Evolutionary conservation across 2,888 invertebrate genomes (phyloP).

Genomic region (Drosophila quasianomalipes): DNA sequence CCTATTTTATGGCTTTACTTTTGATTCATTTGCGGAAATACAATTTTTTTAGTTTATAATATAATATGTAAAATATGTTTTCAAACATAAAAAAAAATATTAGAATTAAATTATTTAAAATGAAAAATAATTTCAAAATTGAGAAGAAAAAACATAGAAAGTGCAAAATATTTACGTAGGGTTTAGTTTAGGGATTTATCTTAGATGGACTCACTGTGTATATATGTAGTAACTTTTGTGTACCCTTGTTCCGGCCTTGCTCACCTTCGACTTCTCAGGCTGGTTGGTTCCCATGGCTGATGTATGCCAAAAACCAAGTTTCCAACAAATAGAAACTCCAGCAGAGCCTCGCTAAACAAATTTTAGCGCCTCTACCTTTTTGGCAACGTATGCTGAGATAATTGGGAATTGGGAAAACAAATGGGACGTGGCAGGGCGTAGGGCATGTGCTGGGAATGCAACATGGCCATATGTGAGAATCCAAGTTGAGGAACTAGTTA

Average conservation of each 20-base stretch:
- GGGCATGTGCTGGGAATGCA: constrained; percentile 22
- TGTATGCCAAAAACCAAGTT: constrained; percentile 13
- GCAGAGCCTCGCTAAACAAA: constrained; percentile 63
- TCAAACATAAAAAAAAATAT: not conserved
- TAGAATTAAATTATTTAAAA: not conserved
- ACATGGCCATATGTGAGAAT: constrained; percentile 52
- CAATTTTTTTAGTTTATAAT: not conserved
- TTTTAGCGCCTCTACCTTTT: constrained; percentile 70
- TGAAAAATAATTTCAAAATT: not conserved
- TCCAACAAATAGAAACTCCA: constrained; percentile 39
- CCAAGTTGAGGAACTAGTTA: constrained; percentile 6
- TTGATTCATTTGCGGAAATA: not conserved
- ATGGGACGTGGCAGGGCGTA: constrained; percentile 42
- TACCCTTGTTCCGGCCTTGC: constrained; percentile 22
- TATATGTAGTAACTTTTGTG: not conserved
- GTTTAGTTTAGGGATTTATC: not conserved
- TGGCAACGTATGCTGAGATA: constrained; percentile 45
- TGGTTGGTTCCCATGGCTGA: constrained; percentile 28
- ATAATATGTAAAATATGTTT: not conserved
- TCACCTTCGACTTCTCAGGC: constrained; percentile 66
- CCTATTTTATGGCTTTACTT: not conserved
- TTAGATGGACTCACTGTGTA: not conserved
- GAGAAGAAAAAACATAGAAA: not conserved
- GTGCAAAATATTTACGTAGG: not conserved
- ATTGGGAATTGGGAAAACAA: constrained; percentile 72